These are phyloP conservation scores for Cancer borealis DNA, from an alignment of 2,888 invertebrate species.

Conservation along the genomic window DNA sequence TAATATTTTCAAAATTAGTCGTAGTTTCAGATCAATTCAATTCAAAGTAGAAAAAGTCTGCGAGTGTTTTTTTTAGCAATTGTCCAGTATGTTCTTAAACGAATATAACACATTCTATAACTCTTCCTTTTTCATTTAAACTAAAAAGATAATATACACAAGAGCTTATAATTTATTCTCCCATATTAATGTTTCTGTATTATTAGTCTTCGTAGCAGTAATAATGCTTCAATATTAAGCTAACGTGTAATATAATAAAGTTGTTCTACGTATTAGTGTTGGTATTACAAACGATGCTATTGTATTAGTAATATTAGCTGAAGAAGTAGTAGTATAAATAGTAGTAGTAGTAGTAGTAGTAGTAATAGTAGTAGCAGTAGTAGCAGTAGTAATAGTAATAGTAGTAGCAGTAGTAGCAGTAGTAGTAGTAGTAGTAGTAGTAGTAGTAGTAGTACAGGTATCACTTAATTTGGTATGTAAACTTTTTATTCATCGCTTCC, in stretches of 20 bases:
- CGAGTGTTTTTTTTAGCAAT: not conserved
- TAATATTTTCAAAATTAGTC: not conserved
- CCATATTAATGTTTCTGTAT: not conserved
- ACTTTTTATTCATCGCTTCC: no score
- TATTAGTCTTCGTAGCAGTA: not conserved
- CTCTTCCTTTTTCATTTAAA: not conserved
- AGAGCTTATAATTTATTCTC: not conserved
- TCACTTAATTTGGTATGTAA: no score
- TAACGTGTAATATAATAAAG: not conserved
- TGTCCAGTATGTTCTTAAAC: not conserved
- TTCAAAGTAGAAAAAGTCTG: not conserved
- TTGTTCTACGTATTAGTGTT: not conserved
- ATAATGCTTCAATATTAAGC: not conserved
- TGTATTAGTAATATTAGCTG: not conserved
- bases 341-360: not conserved
- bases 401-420: constrained; percentile 2
- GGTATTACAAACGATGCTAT: not conserved
- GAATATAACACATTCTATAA: not conserved
- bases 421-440: constrained; percentile 7
- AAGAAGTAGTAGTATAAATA: no score
- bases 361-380: not conserved
- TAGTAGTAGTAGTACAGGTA: not conserved
- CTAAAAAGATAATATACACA: not conserved
- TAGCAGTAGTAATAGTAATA: not conserved
- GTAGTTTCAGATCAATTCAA: not conserved